These are phyloP conservation scores for Psophia crepitans DNA, from an alignment of 2,113 vertebrate genomes.

Conservation along the genomic window DNA sequence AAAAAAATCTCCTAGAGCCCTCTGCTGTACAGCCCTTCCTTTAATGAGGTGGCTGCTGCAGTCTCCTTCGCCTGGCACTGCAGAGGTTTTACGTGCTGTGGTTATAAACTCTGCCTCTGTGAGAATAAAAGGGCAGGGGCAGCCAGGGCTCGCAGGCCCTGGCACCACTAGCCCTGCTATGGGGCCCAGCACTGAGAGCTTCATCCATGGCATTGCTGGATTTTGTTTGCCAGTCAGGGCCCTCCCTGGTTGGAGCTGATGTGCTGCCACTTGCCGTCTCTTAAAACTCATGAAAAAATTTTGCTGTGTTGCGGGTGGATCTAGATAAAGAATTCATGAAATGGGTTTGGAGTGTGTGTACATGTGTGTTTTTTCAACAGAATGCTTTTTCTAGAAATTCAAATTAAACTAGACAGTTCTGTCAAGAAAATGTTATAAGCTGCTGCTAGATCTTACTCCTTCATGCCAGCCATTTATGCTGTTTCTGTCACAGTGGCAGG, in stretches of 20 bases:
- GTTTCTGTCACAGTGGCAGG: not conserved
- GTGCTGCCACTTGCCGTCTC: not conserved
- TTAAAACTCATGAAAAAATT: not conserved
- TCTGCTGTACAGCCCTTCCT: not conserved
- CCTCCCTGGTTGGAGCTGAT: not conserved
- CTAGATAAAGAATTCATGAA: not conserved
- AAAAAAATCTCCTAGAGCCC: not conserved
- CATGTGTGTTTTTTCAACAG: not conserved
- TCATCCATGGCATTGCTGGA: not conserved
- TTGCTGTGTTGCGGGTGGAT: not conserved
- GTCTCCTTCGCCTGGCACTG: not conserved
- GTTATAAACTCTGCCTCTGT: not conserved
- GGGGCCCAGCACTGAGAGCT: not conserved
- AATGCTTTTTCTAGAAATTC: conserved; percentile 7
- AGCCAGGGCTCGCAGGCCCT: not conserved
- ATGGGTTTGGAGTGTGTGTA: not conserved
- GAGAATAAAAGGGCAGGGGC: not conserved
- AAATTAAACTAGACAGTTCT: not conserved
- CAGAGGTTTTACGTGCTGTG: not conserved
- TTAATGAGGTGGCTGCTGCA: not conserved
- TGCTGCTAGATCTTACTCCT: not conserved
- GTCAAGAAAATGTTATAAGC: not conserved
- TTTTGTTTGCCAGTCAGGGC: not conserved
- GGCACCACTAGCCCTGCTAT: not conserved
- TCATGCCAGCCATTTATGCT: not conserved